phyloP scores from a whole-genome alignment of 2,113 vertebrate genomes.

The Leiothrix lutea region DNA sequence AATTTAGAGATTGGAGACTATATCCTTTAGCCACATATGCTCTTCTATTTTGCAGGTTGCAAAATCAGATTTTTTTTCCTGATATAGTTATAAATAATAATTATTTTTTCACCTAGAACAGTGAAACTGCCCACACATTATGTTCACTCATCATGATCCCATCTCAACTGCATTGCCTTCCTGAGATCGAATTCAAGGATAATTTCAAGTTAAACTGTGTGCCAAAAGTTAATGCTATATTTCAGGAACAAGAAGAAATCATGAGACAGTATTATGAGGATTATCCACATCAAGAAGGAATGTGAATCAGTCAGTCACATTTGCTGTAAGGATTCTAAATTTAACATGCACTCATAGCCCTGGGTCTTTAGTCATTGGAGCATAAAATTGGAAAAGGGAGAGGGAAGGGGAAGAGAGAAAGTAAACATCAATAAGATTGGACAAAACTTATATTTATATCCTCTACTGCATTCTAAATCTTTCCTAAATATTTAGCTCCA shows the following conservation, averaged over 20 bases:
- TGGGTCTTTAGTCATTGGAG: not conserved
- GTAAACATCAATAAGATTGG: not conserved
- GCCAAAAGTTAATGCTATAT: not conserved
- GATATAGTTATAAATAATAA: not conserved
- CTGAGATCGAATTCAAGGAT: not conserved
- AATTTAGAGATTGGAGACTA: not conserved
- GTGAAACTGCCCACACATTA: accelerated
- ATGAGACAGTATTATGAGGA: not conserved
- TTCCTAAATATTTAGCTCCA: not conserved
- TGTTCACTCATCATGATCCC: not conserved
- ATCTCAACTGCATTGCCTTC: not conserved
- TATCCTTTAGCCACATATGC: not conserved
- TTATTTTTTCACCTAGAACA: not conserved
- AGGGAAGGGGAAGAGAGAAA: not conserved
- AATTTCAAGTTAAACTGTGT: not conserved
- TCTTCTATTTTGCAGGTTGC: not conserved
- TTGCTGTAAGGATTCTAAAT: slow-evolving; percentile 14
- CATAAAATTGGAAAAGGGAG: not conserved
- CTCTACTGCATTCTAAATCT: not conserved
- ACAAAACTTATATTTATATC: not conserved
- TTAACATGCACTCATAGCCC: not conserved
- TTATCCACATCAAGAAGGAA: slow-evolving; percentile 17
- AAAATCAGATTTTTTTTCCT: not conserved
- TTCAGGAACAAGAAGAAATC: not conserved
- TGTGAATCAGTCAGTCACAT: slow-evolving; percentile 5